Evolutionary conservation across 1,140 invertebrate genomes (phyloP), one percentile per base, ranked within the genome.

Genomic region (Sarcophaga bullata): DNA sequence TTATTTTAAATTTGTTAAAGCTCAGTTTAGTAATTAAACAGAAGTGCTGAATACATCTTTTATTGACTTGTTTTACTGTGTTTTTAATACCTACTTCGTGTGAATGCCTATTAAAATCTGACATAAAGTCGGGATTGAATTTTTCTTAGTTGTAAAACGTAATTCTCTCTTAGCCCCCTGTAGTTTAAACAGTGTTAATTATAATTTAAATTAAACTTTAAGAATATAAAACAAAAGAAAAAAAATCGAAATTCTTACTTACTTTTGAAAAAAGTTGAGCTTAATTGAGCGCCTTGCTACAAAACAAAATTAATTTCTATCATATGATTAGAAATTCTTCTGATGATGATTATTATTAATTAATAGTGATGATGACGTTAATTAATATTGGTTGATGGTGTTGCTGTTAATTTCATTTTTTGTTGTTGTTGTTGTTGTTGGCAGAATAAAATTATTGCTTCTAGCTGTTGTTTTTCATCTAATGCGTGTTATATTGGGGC

Each of bases 211-310:
- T 37, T 37, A 37, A 37, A 37, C 25, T 37, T 37, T 37, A 37
- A 37, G 25, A 37, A 37, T 37, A 2, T 37, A 37, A 37, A 37
- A 37, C 4, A 37, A 37, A 37, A 37, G 25, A 37, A 37, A 37
- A 37, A 37, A 37, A 37, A 2, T 37, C 25, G 1, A 54, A 82
- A 17, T 82, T 15, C 19, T 17, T 76, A 54, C 81, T 58, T 78
- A 82, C 73, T 76, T 75, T 78, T 58, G 58, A 78, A 62, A 37
- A 76, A 82, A 52, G 81, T 82, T 76, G 50, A 73, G 81, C 81
- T 76, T 75, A 58, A 82, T 82, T 78, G 81, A 58, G 19, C 49
- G 50, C 37, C 50, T 52, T 80, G n/a, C 62, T 25, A 68, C 62
- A 68, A 68, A 37, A 37, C 25, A 37, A 37, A 37, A 25, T 68